Evolutionary conservation across 2,113 vertebrate species (phyloP), one percentile per base, ranked within the genome.

Genomic region (Rhineura floridana): DNA sequence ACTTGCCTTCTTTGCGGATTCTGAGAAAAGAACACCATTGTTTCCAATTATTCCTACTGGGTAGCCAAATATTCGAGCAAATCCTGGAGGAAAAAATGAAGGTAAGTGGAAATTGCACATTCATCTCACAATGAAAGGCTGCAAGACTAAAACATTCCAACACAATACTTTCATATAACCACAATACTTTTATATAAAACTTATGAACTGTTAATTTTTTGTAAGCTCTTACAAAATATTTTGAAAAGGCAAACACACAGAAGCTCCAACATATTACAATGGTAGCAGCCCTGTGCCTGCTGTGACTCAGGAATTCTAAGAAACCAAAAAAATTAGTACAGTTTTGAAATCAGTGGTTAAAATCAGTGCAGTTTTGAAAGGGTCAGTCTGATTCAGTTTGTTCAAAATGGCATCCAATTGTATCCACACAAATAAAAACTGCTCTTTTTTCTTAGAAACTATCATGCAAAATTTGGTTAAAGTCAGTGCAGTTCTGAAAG

Each of bases 21-120:
- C 99, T 90, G 99, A 99, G 95, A 99, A 99, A 86, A 99, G 96
- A 92, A 99, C 99, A 81, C 99, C 99, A 80, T 99, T 99, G 96
- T 99, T 99, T 91, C 98, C 99, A 95, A 99, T 97, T 91, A 99
- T 98, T 94, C 99, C 99, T 50, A 99, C 95, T 10, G 98, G 99
- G 88, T 99, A 99, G 63, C 99, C 99, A 95, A 98, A 99, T 96
- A 99, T 98, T 94, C 99, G 98, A 85, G 99, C 97, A 93, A 99
- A 99, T 84, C 99, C 99, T 99, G 87, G 85, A 90, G 93, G 87
- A 72, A 93, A 90, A 91, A 67, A 82, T 39, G 81, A 83, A 8
- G 69, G 11, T 5, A 15, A 90, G 11, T 93, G 80, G 91, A 23
- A 85, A 50, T 67, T 75, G 42, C 42, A 1, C 12, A 46, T 88